Conservation (phyloP, 1,140 invertebrate species). For the Liolophura sinensis region DNA sequence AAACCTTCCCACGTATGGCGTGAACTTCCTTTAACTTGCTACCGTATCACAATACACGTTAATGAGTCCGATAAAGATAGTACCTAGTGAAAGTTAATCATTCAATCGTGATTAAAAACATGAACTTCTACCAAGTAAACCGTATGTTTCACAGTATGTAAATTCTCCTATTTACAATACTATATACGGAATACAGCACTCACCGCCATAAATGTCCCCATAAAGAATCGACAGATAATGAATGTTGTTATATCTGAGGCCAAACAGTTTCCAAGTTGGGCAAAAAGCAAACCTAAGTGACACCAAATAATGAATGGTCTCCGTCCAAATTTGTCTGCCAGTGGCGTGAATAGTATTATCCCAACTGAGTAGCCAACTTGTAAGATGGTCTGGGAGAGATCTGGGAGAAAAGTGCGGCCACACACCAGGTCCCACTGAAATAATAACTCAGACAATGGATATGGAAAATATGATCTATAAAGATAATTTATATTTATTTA, state of each 20-base stretch:
- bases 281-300: slow-evolving; percentile 53
- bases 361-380: slow-evolving; percentile 82
- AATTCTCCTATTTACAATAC: no score
- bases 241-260: slow-evolving; percentile 40
- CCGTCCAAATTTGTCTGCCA: slow-evolving; percentile 74
- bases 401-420: slow-evolving; percentile 37
- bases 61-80: no score
- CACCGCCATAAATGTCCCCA: slow-evolving; percentile 53
- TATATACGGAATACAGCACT: no score
- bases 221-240: slow-evolving; percentile 46
- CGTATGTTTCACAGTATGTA: no score
- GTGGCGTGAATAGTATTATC: slow-evolving; percentile 75
- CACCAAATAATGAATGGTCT: slow-evolving; percentile 37
- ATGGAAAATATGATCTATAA: no score
- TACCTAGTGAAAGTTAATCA: no score
- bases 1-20: no score
- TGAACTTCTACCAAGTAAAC: no score
- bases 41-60: no score
- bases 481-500: no score
- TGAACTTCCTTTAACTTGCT: no score
- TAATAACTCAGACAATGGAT: slow-evolving; percentile 6
- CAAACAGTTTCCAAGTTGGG: slow-evolving; percentile 40
- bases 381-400: slow-evolving; percentile 66
- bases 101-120: no score
- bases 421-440: slow-evolving; percentile 56